Conservation (phyloP, 2,797 vertebrate species). For the Eupleurogrammus muticus region DNA sequence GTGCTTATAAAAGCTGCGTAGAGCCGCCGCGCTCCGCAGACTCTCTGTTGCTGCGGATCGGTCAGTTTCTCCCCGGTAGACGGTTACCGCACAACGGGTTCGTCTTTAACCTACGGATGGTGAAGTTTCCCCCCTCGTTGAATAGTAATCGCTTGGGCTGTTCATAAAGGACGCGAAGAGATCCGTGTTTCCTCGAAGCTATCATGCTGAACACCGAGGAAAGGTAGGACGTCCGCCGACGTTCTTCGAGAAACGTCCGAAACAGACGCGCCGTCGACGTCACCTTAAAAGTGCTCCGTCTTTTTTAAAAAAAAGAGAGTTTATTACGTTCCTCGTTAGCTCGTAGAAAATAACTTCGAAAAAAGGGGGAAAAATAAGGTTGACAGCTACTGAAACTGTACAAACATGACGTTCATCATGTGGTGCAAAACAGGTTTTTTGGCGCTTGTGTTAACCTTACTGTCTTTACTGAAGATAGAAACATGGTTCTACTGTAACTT, state of each 20-base stretch:
- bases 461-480: not conserved
- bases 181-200: conserved; percentile 54
- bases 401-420: not conserved
- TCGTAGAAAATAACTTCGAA: not conserved
- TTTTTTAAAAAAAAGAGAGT: too few species aligned
- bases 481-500: not conserved
- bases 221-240: conserved; percentile 74
- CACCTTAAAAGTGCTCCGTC: not conserved
- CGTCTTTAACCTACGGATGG: conserved; percentile 66
- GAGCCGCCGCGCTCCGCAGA: rapidly evolving
- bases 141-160: conserved; percentile 73
- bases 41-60: rapidly evolving
- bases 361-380: not conserved
- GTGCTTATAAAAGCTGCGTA: conserved; percentile 50
- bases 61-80: not conserved
- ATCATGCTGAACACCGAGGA: conserved; percentile 83
- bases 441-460: not conserved
- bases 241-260: not conserved
- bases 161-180: conserved; percentile 65
- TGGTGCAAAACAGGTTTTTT: not conserved
- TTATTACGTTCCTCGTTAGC: too few species aligned
- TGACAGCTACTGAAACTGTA: not conserved
- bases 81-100: not conserved
- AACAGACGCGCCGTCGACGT: not conserved
- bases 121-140: conserved; percentile 64